A percentile compares a stretch with the other conserved stretches of the same genome.
These are phyloP conservation scores for Lasioglossum villosulum DNA, from an alignment of 2,888 invertebrate genomes.

Conservation along the genomic window DNA sequence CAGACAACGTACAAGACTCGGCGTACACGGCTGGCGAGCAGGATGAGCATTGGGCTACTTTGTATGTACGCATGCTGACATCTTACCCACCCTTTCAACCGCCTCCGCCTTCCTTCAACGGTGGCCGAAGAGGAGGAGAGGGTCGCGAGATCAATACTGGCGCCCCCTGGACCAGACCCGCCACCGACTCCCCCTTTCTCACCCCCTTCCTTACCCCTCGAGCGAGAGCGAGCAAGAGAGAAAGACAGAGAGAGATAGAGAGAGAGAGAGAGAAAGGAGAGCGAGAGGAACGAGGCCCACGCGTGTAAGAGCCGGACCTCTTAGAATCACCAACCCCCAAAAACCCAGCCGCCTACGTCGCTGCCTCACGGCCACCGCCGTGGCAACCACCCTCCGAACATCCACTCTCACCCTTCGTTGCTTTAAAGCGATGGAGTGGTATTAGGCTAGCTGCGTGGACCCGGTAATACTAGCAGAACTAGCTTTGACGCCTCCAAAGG, in stretches of 20 bases:
- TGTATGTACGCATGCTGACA: conserved; percentile 84
- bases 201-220: conserved; percentile 50
- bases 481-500: background rate
- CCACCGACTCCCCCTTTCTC: conserved; percentile 71
- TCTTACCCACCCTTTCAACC: conserved; percentile 82
- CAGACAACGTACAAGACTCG: conserved; percentile 64
- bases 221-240: background rate
- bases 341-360: conserved; percentile 74
- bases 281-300: conserved; percentile 67
- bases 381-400: conserved; percentile 77
- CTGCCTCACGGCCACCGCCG: conserved; percentile 70
- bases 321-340: conserved; percentile 82
- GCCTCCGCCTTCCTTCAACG: conserved; percentile 71
- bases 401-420: conserved; percentile 76
- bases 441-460: conserved; percentile 61
- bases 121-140: conserved; percentile 72
- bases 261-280: conserved; percentile 15
- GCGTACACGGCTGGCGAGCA: conserved; percentile 56
- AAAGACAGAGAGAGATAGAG: conserved; percentile 9
- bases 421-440: conserved; percentile 82
- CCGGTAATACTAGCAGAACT: background rate
- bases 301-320: conserved; percentile 82
- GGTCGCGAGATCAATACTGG: conserved; percentile 83
- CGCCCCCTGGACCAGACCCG: conserved; percentile 83
- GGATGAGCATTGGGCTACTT: conserved; percentile 79